Evolutionary conservation across 2,888 invertebrate species (phyloP).

Genomic region (Rhagophthalmus giganteus): DNA sequence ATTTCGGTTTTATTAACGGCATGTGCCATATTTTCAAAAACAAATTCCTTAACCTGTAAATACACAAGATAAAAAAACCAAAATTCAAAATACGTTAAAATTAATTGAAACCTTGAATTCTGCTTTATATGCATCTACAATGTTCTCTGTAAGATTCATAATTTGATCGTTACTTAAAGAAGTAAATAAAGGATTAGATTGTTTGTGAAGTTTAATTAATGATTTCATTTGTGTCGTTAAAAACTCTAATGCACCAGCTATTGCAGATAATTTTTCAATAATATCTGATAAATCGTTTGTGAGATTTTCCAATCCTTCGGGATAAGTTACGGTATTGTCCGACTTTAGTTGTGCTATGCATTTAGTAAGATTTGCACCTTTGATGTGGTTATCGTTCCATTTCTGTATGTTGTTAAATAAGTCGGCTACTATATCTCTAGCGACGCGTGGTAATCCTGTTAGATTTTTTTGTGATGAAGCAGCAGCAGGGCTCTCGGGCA

Average conservation of each 20-base stretch:
- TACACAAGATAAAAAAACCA: too few species aligned
- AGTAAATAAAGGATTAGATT: conserved; percentile 46
- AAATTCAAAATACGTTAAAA: conserved; percentile 14
- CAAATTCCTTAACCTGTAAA: conserved; percentile 45
- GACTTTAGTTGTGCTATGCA: conserved; percentile 49
- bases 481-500: conserved; percentile 51
- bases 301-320: conserved; percentile 37
- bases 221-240: conserved; percentile 46
- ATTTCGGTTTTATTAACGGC: conserved; percentile 48
- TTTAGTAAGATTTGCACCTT: conserved; percentile 54
- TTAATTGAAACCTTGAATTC: conserved; percentile 50
- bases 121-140: conserved; percentile 50
- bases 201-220: conserved; percentile 46
- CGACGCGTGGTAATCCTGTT: conserved; percentile 60
- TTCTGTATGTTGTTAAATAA: conserved; percentile 58
- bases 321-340: conserved; percentile 38
- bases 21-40: conserved; percentile 56
- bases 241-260: conserved; percentile 40
- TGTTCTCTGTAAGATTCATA: conserved; percentile 38
- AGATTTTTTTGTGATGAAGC: conserved; percentile 56
- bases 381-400: conserved; percentile 58
- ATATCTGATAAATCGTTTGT: conserved; percentile 39
- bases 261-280: conserved; percentile 39
- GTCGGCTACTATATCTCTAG: conserved; percentile 62
- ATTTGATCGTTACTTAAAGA: conserved; percentile 44